Evolutionary conservation across 53 echinoderm and acorn worm genomes (phyloP).

Genomic region (Apostichopus leukothele): DNA sequence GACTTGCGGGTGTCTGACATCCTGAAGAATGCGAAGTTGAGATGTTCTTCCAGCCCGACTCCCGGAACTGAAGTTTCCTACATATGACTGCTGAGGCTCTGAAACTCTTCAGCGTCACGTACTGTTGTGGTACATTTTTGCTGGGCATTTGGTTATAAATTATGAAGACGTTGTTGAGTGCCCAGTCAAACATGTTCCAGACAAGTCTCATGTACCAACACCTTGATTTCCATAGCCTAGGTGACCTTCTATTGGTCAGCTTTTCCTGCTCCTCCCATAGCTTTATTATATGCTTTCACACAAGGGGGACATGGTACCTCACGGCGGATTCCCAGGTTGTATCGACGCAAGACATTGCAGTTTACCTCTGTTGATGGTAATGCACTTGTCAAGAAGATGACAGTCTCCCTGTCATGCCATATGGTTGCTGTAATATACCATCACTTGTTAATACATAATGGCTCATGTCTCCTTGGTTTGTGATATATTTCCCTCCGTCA

Average conservation of each 20-base stretch:
- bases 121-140: neutral
- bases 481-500: neutral
- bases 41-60: neutral
- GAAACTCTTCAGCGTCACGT: neutral
- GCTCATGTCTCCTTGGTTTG: neutral
- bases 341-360: neutral
- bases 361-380: neutral
- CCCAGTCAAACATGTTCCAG: conserved; percentile 17
- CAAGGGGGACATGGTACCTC: neutral
- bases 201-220: conserved; percentile 36
- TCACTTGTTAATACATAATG: neutral
- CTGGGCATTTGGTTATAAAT: neutral
- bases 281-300: conserved; percentile 24
- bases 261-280: conserved; percentile 37
- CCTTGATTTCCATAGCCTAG: conserved; percentile 9
- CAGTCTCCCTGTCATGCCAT: neutral
- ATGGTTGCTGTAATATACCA: neutral
- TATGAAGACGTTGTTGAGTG: conserved; percentile 2
- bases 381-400: neutral
- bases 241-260: conserved; percentile 20
- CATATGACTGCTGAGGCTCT: neutral
- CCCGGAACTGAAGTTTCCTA: conserved; percentile 9
- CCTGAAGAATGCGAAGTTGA: neutral
- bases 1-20: conserved; percentile 4
- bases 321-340: neutral